Base-by-base conservation (phyloP, 1,140 invertebrate genomes). In the Drosophila repleta region DNA sequence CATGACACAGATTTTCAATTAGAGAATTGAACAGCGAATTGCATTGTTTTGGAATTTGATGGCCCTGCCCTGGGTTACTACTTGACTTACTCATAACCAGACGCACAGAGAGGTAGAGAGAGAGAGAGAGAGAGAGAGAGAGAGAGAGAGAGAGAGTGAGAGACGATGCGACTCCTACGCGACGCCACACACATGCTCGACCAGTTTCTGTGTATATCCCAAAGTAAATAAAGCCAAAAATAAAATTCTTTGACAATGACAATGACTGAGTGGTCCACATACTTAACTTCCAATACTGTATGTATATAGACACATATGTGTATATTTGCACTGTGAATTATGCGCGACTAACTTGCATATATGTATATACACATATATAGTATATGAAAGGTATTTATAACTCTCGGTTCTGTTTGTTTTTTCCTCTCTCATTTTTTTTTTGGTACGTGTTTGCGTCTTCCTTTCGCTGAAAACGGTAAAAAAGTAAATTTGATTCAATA, bases 391-490 rank as follows among this genome's bases (percentile, higher is more conserved):
- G 15, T 46, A 66, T 55, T 26, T 57, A 58, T 49, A 52, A 48
- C 32, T 49, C 35, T 13, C 20, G 13, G 17, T 43, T 74, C 48
- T 74, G 53, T 63, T 51, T 49, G 6, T 24, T 35, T 29, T 29
- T 29, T 29, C 8, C 29, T 52, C n/a, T 52, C 46, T 13, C 39
- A 11, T 11, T 11, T 35, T 35, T 35, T 35, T 35, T 35, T 35
- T 10, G 32, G 52, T 60, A 56, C n/a, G 18, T 70, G 39, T 41
- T 64, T 70, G 71, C 74, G 64, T 73, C 74, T 81, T 90, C 87
- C 87, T 90, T 90, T 90, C 87, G 87, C 87, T 90, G 75, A 83
- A 90, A 90, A 90, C 87, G 87, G 87, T 90, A 90, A 90, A 90
- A 90, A 90, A 88, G 87, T 90, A 90, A 90, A 88, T 90, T 90